Percentiles rank a stretch among this genome's conserved stretches.
Conservation (phyloP, 53 echinoderm and acorn worm species). For the Arbacia lixula region DNA sequence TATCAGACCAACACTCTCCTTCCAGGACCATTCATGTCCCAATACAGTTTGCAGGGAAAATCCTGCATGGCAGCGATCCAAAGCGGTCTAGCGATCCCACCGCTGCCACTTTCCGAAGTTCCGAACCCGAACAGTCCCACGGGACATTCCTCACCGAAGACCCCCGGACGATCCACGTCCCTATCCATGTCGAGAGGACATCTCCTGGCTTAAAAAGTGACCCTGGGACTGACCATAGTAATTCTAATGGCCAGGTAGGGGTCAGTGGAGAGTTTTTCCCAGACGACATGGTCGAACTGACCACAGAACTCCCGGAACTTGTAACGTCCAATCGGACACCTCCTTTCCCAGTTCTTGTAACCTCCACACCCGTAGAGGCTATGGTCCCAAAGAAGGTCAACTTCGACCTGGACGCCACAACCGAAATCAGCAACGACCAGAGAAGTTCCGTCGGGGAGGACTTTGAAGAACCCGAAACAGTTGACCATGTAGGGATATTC, state of each 20-base stretch:
- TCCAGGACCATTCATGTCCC: constrained; percentile 28
- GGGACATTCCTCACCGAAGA: constrained; percentile 14
- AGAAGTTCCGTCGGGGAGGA: constrained; percentile 27
- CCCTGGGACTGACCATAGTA: background rate
- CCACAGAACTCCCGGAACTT: constrained; percentile 31
- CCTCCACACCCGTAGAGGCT: background rate
- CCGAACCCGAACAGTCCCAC: background rate
- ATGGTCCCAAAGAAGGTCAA: constrained; percentile 41
- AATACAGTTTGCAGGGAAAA: too few species aligned
- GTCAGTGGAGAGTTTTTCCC: background rate
- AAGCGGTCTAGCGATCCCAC: too few species aligned
- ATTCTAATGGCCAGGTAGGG: background rate
- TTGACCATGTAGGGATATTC: constrained; percentile 10
- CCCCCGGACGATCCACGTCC: constrained; percentile 20
- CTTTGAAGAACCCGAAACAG: background rate
- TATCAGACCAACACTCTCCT: background rate
- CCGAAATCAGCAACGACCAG: constrained; percentile 25
- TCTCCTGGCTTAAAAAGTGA: constrained; percentile 5
- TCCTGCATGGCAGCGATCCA: too few species aligned
- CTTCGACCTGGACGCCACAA: constrained; percentile 49
- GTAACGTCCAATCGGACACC: constrained; percentile 22
- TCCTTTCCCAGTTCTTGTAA: constrained; percentile 24
- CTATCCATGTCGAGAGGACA: constrained; percentile 21
- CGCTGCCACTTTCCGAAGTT: background rate
- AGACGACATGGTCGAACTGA: constrained; percentile 29